Evolutionary conservation across 2,113 vertebrate genomes (phyloP).

Genomic region (Protobothrops flavoviridis): DNA sequence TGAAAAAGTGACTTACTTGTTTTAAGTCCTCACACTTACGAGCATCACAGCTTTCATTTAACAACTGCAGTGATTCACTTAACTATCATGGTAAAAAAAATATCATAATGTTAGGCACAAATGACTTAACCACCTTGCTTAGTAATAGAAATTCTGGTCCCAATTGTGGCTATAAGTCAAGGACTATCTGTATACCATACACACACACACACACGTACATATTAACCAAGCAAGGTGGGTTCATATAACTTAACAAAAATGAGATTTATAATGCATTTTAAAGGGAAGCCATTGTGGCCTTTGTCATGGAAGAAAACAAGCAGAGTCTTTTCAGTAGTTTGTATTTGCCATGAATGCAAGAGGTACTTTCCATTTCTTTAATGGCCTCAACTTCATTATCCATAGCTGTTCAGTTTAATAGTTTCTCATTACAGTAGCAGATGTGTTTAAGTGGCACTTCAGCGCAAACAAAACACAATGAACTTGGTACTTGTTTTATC

Average conservation of each 20-base stretch:
- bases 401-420: slow-evolving; percentile 1
- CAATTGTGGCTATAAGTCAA: background rate
- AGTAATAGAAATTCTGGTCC: background rate
- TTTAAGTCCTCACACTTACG: background rate
- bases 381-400: slow-evolving; percentile 16
- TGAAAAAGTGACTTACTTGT: background rate
- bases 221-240: background rate
- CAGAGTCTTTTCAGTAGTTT: background rate
- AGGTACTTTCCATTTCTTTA: background rate
- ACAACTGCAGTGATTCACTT: background rate
- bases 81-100: background rate
- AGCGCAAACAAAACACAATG: background rate
- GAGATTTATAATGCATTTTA: background rate
- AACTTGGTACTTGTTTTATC: slow-evolving; percentile 8
- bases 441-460: slow-evolving; percentile 16
- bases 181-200: background rate
- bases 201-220: background rate
- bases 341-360: background rate
- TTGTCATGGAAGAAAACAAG: background rate
- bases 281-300: background rate
- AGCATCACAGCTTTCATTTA: background rate
- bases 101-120: background rate
- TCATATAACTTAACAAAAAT: background rate
- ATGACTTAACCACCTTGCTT: background rate
- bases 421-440: slow-evolving; percentile 33